Percentiles rank a stretch among this genome's conserved stretches.
Conservation (phyloP, 2,888 invertebrate species). For the Slavum lentiscoides region DNA sequence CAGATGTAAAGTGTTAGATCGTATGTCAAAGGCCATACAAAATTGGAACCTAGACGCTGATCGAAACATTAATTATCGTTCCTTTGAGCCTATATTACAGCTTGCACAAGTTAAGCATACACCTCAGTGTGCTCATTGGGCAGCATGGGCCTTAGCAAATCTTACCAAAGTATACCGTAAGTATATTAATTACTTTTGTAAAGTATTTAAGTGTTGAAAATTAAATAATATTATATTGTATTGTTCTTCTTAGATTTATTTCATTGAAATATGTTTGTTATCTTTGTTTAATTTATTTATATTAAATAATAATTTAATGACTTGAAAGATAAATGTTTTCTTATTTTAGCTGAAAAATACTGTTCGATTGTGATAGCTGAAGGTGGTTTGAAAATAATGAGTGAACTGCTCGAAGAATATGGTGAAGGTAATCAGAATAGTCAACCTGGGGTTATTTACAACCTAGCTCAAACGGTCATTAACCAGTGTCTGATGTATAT, state of each 20-base stretch:
- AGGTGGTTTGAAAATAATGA: slow-evolving; percentile 77
- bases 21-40: slow-evolving; percentile 80
- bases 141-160: slow-evolving; percentile 96
- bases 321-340: not conserved
- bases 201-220: slow-evolving; percentile 12
- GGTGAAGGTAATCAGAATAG: slow-evolving; percentile 15
- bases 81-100: slow-evolving; percentile 90
- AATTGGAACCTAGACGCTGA: slow-evolving; percentile 86
- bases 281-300: not conserved
- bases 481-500: slow-evolving; percentile 44
- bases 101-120: slow-evolving; percentile 82
- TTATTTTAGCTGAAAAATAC: slow-evolving; percentile 80
- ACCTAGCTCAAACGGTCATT: slow-evolving; percentile 45
- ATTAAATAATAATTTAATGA: not conserved
- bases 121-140: slow-evolving; percentile 93
- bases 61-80: slow-evolving; percentile 94
- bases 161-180: slow-evolving; percentile 89
- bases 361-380: slow-evolving; percentile 85
- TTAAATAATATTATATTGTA: slow-evolving; percentile 45
- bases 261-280: not conserved
- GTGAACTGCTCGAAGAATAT: slow-evolving; percentile 68
- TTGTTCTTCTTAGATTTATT: too few species aligned
- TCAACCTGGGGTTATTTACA: slow-evolving; percentile 27
- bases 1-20: slow-evolving; percentile 71
- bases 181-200: slow-evolving; percentile 60